These are phyloP conservation scores for Oreochromis aureus DNA, from an alignment of 2,113 vertebrate genomes.

Conservation along the genomic window DNA sequence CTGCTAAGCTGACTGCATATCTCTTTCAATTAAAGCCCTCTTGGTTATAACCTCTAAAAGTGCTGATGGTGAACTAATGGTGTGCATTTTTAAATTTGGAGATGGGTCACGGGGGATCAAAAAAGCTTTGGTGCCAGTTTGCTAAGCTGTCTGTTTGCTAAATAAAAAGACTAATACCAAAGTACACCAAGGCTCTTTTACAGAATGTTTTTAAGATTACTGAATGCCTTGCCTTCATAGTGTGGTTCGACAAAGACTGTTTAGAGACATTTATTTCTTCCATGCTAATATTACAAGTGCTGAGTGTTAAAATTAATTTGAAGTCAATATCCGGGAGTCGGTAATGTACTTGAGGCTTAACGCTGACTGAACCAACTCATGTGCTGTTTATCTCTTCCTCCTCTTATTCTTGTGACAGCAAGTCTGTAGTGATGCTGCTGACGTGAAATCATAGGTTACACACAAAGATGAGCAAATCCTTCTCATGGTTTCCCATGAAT, in stretches of 20 bases:
- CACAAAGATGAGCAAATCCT: conserved; percentile 30
- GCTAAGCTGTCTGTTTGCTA: not conserved
- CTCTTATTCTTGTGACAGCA: not conserved
- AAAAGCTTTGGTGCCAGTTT: not conserved
- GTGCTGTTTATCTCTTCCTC: not conserved
- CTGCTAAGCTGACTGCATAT: not conserved
- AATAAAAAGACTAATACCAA: not conserved
- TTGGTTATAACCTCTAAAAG: not conserved
- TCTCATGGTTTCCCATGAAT: conserved; percentile 33
- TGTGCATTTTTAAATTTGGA: not conserved
- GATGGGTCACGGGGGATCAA: not conserved
- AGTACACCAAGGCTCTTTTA: not conserved
- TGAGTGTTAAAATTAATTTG: not conserved
- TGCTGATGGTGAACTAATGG: not conserved
- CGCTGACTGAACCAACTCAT: not conserved
- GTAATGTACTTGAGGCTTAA: not conserved
- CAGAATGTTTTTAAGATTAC: not conserved
- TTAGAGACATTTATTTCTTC: not conserved
- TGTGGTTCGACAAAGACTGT: not conserved
- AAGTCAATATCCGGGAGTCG: not conserved
- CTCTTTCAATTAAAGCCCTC: not conserved
- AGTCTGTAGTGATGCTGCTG: not conserved
- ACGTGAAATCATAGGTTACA: not conserved
- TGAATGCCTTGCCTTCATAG: not conserved
- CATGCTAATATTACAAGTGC: not conserved